These are phyloP conservation scores for Chrysopilus asiliformis DNA, from an alignment of 2,888 invertebrate species.

Conservation along the genomic window DNA sequence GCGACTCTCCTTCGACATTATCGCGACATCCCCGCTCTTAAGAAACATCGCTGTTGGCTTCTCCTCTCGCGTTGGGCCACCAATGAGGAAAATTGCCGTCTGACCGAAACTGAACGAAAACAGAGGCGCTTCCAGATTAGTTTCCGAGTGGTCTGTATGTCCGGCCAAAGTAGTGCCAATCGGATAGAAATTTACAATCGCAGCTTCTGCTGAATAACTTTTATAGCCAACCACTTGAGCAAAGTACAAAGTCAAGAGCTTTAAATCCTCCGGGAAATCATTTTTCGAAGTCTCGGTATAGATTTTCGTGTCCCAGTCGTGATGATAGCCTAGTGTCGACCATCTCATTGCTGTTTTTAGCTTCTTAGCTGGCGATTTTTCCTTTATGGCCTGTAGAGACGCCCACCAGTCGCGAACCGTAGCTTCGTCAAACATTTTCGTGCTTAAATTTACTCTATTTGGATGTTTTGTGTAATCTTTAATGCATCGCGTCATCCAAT, in stretches of 20 bases:
- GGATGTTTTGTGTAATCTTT: conserved; percentile 63
- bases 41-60: conserved; percentile 59
- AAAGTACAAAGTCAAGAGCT: conserved; percentile 48
- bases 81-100: conserved; percentile 85
- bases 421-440: conserved; percentile 18
- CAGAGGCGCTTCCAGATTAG: conserved; percentile 71
- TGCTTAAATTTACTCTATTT: conserved; percentile 31
- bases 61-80: conserved; percentile 57
- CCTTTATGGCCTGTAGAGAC: conserved; percentile 32
- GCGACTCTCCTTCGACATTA: conserved; percentile 79
- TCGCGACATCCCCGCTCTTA: conserved; percentile 76
- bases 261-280: conserved; percentile 61
- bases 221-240: conserved; percentile 43
- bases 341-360: conserved; percentile 54
- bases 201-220: conserved; percentile 71
- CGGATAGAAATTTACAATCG: conserved; percentile 93
- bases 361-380: conserved; percentile 21
- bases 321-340: conserved; percentile 95
- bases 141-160: conserved; percentile 91
- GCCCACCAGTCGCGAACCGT: conserved; percentile 47
- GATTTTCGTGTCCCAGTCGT: conserved; percentile 93
- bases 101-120: conserved; percentile 94
- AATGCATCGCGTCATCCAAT: conserved; percentile 70
- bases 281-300: conserved; percentile 55
- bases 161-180: conserved; percentile 84